phyloP scores from a whole-genome alignment of 2,113 vertebrate genomes.

The Glaucomys volans region DNA sequence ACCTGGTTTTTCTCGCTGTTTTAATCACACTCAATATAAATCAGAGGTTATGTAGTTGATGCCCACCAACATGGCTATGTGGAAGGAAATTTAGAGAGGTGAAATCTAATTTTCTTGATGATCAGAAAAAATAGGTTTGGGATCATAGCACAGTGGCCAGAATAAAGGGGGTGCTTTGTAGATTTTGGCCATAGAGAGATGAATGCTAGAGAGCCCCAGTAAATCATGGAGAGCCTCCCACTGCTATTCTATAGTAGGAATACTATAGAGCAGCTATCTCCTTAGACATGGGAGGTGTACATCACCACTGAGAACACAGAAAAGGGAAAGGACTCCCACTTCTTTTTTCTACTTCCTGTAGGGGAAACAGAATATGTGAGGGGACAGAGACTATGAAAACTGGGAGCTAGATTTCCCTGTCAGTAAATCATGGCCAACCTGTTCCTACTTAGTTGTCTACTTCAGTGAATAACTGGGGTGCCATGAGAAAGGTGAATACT shows the following conservation, averaged over 20 bases:
- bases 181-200: neutral
- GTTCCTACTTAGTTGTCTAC: neutral
- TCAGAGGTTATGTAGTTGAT: neutral
- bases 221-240: neutral
- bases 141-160: neutral
- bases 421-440: neutral
- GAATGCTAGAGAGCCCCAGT: neutral
- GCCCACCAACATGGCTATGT: neutral
- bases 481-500: neutral
- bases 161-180: neutral
- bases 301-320: neutral
- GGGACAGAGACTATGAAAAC: neutral
- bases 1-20: neutral
- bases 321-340: neutral
- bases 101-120: neutral
- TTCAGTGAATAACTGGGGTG: neutral
- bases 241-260: neutral
- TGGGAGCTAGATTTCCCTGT: neutral
- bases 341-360: neutral
- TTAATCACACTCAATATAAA: neutral
- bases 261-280: neutral
- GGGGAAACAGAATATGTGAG: neutral
- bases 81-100: neutral
- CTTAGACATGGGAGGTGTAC: neutral
- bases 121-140: neutral